Evolutionary conservation across 2,113 vertebrate genomes (phyloP).

Genomic region (Daboia siamensis): DNA sequence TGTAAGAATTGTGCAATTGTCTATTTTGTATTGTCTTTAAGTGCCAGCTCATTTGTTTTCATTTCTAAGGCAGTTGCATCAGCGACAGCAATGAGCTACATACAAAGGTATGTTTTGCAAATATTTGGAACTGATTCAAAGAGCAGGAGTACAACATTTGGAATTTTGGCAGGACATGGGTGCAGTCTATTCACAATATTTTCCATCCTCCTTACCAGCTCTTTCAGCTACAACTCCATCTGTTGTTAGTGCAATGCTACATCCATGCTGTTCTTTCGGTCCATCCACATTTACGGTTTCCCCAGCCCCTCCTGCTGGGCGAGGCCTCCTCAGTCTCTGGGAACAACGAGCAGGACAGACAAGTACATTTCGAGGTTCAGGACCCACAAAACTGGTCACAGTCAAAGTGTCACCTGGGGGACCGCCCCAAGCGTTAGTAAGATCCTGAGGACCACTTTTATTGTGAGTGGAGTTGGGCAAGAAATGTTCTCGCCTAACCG

Average conservation of each 20-base stretch:
- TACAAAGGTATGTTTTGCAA: not conserved
- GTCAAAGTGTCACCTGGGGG: conserved; percentile 16
- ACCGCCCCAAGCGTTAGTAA: conserved; percentile 12
- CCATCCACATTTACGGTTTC: not conserved
- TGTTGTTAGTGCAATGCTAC: not conserved
- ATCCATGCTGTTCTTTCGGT: conserved; percentile 7
- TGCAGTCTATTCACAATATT: not conserved
- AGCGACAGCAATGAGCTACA: not conserved
- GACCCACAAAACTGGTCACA: conserved; percentile 29
- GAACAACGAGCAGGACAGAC: conserved; percentile 30
- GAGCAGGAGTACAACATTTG: not conserved
- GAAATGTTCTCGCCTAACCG: not conserved
- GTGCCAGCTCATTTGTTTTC: not conserved
- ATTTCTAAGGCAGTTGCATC: not conserved
- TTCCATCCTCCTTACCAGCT: not conserved
- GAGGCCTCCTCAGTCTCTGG: conserved; percentile 19
- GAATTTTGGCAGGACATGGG: not conserved
- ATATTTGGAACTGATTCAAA: not conserved
- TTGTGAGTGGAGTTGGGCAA: conserved; percentile 8
- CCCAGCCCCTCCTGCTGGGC: conserved; percentile 19
- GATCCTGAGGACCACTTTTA: not conserved
- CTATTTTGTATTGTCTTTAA: not conserved
- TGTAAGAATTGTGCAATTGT: not conserved
- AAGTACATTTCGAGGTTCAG: conserved; percentile 28
- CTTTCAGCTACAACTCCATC: not conserved